Evolutionary conservation across 2,797 vertebrate species (phyloP).

Genomic region (Xenopus petersii): DNA sequence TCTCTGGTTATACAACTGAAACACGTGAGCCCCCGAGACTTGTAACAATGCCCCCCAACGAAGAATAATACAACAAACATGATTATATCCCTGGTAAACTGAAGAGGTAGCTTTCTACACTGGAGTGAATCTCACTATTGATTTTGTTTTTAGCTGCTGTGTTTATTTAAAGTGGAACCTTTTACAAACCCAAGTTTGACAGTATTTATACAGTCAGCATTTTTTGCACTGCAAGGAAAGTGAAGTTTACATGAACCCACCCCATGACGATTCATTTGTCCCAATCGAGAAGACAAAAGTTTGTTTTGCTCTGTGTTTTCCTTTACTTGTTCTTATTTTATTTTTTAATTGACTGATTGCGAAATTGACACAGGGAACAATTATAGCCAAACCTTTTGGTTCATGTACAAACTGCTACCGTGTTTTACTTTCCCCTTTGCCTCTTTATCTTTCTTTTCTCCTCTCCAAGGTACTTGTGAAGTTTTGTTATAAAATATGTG

Average conservation of each 20-base stretch:
- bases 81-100: slow-evolving; percentile 54
- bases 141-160: slow-evolving; percentile 81
- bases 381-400: slow-evolving; percentile 54
- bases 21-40: slow-evolving; percentile 61
- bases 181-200: slow-evolving; percentile 61
- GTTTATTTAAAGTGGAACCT: slow-evolving; percentile 81
- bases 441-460: background rate
- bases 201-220: slow-evolving; percentile 60
- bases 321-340: too few species aligned
- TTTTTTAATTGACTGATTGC: slow-evolving; percentile 54
- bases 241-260: slow-evolving; percentile 71
- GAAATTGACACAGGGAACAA: slow-evolving; percentile 55
- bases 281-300: slow-evolving; percentile 8
- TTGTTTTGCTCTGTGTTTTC: too few species aligned
- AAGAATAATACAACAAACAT: slow-evolving; percentile 6
- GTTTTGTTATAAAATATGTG: slow-evolving; percentile 59
- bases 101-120: slow-evolving; percentile 66
- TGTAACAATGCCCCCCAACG: slow-evolving; percentile 50
- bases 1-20: slow-evolving; percentile 48
- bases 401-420: slow-evolving; percentile 50
- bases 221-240: slow-evolving; percentile 74
- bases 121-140: slow-evolving; percentile 77
- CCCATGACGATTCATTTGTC: too few species aligned
- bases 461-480: slow-evolving; percentile 59
- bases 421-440: slow-evolving; percentile 44